Percentiles rank a stretch among this genome's conserved stretches.
These are phyloP conservation scores for zebrafish (Danio rerio) DNA, from an alignment of 2,113 vertebrate genomes.

Conservation along the genomic window GRCz12tu NC_133191.1:37579501-37580000, in stretches of 20 bases:
- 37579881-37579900: neutral
- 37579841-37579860: constrained; percentile 17
- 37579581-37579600: neutral
- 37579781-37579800: neutral
- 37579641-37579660: neutral
- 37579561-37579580: neutral
- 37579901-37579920: constrained; percentile 34
- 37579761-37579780: neutral
- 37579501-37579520: neutral
- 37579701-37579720: neutral
- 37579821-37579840: constrained; percentile 31
- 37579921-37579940: neutral
- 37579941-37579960: neutral
- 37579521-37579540: neutral
- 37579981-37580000: neutral
- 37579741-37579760: neutral
- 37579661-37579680: neutral
- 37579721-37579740: neutral
- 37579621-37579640: neutral
- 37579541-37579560: constrained; percentile 13
- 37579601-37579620: neutral
- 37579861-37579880: constrained; percentile 41
- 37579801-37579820: constrained; percentile 31
- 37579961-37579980: constrained; percentile 10
- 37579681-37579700: neutral